Conservation (phyloP, 1,140 invertebrate genomes). For the Stegodyphus dumicola region DNA sequence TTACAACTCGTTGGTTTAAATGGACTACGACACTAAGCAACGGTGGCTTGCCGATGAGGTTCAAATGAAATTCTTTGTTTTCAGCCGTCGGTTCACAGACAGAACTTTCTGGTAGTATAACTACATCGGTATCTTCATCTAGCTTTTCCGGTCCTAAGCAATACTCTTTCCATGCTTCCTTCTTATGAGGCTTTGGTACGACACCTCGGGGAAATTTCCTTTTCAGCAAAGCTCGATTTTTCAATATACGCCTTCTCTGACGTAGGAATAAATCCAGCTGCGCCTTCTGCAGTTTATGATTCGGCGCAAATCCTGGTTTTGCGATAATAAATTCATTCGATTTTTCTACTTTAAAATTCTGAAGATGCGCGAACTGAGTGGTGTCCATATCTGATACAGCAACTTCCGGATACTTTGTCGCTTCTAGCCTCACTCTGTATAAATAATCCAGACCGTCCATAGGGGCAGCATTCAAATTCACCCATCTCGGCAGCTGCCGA, state of each 20-base stretch:
- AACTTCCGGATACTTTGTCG: conserved; percentile 70
- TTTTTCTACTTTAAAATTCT: conserved; percentile 67
- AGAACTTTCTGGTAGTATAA: background rate
- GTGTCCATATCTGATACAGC: conserved; percentile 71
- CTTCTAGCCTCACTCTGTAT: conserved; percentile 68
- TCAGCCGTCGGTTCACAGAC: background rate
- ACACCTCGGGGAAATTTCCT: background rate
- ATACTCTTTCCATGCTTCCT: conserved; percentile 1
- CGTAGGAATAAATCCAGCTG: background rate
- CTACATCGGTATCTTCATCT: background rate
- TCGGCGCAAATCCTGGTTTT: conserved; percentile 17
- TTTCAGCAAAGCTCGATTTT: background rate
- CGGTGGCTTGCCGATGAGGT: background rate
- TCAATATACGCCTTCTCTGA: background rate
- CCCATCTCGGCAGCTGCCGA: background rate
- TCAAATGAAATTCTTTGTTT: background rate
- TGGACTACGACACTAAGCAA: conserved; percentile 22
- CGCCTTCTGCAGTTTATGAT: conserved; percentile 7
- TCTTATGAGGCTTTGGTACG: background rate
- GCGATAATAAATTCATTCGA: conserved; percentile 23
- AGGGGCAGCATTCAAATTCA: conserved; percentile 7
- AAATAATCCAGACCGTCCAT: conserved; percentile 26
- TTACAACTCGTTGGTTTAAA: background rate
- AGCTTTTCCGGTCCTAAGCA: background rate
- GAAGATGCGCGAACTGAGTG: conserved; percentile 66